Base-by-base conservation (phyloP, 2,113 vertebrate genomes). In the Phodopus roborovskii region DNA sequence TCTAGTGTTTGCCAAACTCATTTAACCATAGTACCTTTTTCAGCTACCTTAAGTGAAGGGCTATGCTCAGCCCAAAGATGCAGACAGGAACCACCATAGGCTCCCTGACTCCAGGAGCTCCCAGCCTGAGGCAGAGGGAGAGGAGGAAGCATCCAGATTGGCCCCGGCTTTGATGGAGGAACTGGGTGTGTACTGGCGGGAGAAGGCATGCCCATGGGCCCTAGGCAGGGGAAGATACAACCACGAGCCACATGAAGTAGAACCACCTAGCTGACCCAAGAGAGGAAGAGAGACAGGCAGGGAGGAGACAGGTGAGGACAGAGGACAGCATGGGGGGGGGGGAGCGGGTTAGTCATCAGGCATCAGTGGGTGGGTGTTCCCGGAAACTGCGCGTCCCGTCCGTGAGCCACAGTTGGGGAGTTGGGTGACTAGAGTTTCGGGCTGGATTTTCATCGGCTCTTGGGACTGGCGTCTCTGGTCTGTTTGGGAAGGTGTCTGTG, bases 321-420 rank as follows among this genome's bases (percentile, higher is more conserved):
- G 64, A 87, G 83, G 39, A 45, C 7, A 68, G 45, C 58, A 20
- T 26, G 36, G 42, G 66, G 79, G 83, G 28, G 68, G 39, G 6
- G n/a, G n/a, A n/a, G n/a, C n/a, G n/a, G 22, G 88, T 98, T 97
- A 97, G 97, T 98, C 97, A 97, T 92, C 85, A 26, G 82, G 53
- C 50, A 30, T 20, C 50, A 2, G 58, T 20, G 28, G 66, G 64
- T 88, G 85, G 94, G 96, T 95, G 96, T 93, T 96, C 93, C 96
- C 28, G 82, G 97, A 97, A 97, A 95, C 92, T 45, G 24, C 10
- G 19, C 39, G 70, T 71, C 84, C 24, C 36, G 70, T 71, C 84
- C 24, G 50, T 36, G 45, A 79, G 36, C 4, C 0, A n/a, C 4
- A 30, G 77, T 66, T 50, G 50, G 60, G 28, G 22, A 73, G 24